These are phyloP conservation scores for Noctua janthe DNA, from an alignment of 2,888 invertebrate species.

Conservation along the genomic window DNA sequence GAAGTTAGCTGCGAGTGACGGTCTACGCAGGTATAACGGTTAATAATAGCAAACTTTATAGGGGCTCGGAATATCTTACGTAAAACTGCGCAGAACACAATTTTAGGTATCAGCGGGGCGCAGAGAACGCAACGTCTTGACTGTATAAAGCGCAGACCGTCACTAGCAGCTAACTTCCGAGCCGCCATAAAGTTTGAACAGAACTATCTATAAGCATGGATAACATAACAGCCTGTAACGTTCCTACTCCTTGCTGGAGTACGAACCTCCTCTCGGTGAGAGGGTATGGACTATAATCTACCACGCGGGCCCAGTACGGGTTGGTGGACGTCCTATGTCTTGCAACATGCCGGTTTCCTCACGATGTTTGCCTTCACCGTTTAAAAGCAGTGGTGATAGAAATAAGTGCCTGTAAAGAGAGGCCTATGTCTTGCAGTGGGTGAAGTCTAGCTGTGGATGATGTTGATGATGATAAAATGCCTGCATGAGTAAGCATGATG, in stretches of 20 bases:
- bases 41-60: no score
- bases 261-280: not conserved
- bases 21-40: no score
- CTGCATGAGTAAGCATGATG: not conserved
- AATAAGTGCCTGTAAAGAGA: not conserved
- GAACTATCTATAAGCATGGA: constrained; percentile 4
- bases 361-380: not conserved
- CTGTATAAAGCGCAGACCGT: no score
- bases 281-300: not conserved
- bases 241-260: not conserved
- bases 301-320: not conserved
- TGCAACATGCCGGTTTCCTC: not conserved
- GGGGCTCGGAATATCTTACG: no score
- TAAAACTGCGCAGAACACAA: no score
- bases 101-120: no score
- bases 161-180: no score
- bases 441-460: not conserved
- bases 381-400: not conserved
- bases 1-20: no score
- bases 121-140: no score
- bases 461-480: not conserved
- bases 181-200: no score
- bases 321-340: not conserved
- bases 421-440: no score
- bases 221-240: not conserved